Evolutionary conservation across 2,113 vertebrate genomes (phyloP).

Genomic region (Suricata suricatta): DNA sequence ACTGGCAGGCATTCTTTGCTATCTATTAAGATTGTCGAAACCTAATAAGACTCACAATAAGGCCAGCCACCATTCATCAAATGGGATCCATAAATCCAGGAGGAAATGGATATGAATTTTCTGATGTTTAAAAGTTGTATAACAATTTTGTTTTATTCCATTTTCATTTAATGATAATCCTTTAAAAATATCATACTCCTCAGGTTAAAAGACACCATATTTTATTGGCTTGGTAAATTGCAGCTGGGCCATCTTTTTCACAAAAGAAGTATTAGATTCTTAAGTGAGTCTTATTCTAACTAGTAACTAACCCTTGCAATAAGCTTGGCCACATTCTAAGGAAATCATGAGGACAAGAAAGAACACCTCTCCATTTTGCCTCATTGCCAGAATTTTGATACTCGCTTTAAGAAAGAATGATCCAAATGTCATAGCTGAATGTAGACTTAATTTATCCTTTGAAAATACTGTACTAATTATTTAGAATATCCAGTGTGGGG

Average conservation of each 20-base stretch:
- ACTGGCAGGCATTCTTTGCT: accelerated
- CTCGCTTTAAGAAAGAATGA: neutral
- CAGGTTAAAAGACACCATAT: neutral
- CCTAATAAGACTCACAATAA: neutral
- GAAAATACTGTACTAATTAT: neutral
- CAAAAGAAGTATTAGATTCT: neutral
- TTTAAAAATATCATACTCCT: neutral
- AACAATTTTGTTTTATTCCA: neutral
- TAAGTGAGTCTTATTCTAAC: neutral
- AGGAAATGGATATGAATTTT: neutral
- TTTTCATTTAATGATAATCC: neutral
- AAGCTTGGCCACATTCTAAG: neutral
- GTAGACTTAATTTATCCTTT: neutral
- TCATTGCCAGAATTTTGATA: neutral
- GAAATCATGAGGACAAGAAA: neutral
- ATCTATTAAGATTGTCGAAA: neutral
- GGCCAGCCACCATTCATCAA: neutral
- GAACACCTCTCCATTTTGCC: neutral
- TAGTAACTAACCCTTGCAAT: neutral
- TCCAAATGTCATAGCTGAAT: neutral
- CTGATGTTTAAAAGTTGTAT: neutral
- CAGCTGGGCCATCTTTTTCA: neutral
- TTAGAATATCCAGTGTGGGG: no score
- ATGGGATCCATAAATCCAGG: neutral
- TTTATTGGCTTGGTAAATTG: neutral